Evolutionary conservation across 1,140 invertebrate species (phyloP), one percentile per base, ranked within the genome.

Genomic region (Propsilocerus akamusi): DNA sequence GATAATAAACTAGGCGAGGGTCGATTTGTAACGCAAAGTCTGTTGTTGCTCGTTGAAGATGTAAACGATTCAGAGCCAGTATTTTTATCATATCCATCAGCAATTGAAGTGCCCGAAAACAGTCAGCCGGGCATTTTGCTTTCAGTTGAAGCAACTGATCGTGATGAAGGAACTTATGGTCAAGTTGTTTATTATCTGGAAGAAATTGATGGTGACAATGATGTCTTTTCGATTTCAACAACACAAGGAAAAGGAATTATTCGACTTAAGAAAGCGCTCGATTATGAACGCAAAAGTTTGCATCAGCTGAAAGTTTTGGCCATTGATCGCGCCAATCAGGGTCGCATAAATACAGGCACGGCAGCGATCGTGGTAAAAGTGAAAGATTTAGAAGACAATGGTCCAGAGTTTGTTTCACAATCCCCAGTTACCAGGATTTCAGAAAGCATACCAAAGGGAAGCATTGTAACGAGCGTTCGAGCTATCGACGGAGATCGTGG

Each of bases 401-500:
- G 85, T 3, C 89, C 89, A 0, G 86, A 91, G 64, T 95, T 93
- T 68, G 78, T 91, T 23, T 74, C 81, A 41, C 86, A 86, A 8
- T 83, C 81, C 47, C 81, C 89, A 1, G 86, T 95, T 20, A 86
- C 86, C 1, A 74, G 86, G 57, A 80, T 95, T 30, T 77, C 82
- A 52, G 89, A 94, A 68, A 86, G 93, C 72, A 78, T 79, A 0
- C 76, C 77, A 10, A 71, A 86, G 41, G 86, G 86, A 46, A 82
- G 84, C 0, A 76, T 78, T 22, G 80, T 93, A 41, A 67, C 91
- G 46, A 79, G 87, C 79, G 89, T 93, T n/a, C 77, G 79, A 60
- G 89, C 89, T 3, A 77, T 93, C 55, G 90, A 95, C 66, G 90
- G 90, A 1, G 90, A 95, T 67, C 76, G 87, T 54, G 90, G 87